Percentiles rank a stretch among this genome's conserved stretches.
Evolutionary conservation across 1,140 invertebrate species (phyloP).

Genomic region (Eupristina koningsbergeri): DNA sequence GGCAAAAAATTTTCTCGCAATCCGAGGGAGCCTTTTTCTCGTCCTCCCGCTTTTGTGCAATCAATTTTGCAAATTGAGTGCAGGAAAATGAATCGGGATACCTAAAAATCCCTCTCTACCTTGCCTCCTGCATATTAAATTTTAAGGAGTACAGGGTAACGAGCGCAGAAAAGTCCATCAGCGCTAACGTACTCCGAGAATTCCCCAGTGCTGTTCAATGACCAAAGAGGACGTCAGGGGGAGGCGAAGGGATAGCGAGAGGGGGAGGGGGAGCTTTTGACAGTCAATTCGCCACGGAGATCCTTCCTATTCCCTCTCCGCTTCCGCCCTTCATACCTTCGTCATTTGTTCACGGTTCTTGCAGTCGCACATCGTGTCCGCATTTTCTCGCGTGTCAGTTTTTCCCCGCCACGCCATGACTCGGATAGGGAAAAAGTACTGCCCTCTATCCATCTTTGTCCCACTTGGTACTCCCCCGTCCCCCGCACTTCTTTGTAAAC

Average conservation of each 20-base stretch:
- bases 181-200: constrained; percentile 38
- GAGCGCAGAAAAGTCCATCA: constrained; percentile 39
- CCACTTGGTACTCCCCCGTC: not conserved
- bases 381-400: constrained; percentile 24
- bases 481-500: not conserved
- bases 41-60: constrained; percentile 16
- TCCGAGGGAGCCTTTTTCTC: not conserved
- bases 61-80: constrained; percentile 49
- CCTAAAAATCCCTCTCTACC: constrained; percentile 36
- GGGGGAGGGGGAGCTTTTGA: not conserved
- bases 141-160: not conserved
- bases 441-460: not conserved
- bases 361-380: not conserved
- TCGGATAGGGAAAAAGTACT: not conserved
- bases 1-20: not conserved
- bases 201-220: constrained; percentile 48
- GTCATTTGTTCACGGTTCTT: not conserved
- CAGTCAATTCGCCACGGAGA: not conserved
- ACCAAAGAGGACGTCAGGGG: too few relatives aligned
- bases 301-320: not conserved
- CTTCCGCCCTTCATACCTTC: not conserved
- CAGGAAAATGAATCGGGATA: constrained; percentile 7
- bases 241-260: too few relatives aligned
- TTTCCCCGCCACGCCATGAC: not conserved
- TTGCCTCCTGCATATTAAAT: constrained; percentile 44